Evolutionary conservation across 2,113 vertebrate genomes (phyloP), one percentile per base, ranked within the genome.

Genomic region (Nibea albiflora): DNA sequence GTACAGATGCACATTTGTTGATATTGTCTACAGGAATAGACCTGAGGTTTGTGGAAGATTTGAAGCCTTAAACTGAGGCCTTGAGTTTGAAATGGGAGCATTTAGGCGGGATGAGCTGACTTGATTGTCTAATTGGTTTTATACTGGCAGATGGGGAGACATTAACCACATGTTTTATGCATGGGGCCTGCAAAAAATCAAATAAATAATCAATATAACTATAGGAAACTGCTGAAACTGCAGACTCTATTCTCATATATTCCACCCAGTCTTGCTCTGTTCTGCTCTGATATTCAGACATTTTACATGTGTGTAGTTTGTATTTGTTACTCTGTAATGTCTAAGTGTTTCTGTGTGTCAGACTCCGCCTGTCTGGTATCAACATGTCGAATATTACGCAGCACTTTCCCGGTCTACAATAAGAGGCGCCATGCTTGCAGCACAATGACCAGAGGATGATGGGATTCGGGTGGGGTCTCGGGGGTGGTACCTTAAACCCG

Each of bases 391-490:
- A 71, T 78, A 87, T 89, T 80, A 90, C 84, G n/a, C 80, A 86
- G 85, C 82, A 85, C 68, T 89, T 85, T 90, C 53, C 46, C 35
- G 6, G 6, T 39, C 46, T 28, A 49, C 31, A 74, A 47, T 71
- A 15, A 61, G 22, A 24, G 49, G 11, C 67, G 79, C 88, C 89
- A 85, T 85, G 67, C 62, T 73, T 66, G 46, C 74, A 17, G 68
- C 78, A 88, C 85, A 89, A 81, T 89, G 49, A 80, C 12, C 11
- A 54, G 46, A 72, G 26, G 66, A 76, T 82, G 66, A 46, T 67
- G 76, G 73, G 84, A 84, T 10, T 78, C 65, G 93, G 94, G 92
- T 92, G 93, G 82, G 88, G 92, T 80, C 80, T 57, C 26, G 35
- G 65, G 57, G 90, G 83, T 17, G 80, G 89, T 2, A 35, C 20